Evolutionary conservation across 1,140 invertebrate genomes (phyloP), one percentile per base, ranked within the genome.

Genomic region (Nephotettix cincticeps): DNA sequence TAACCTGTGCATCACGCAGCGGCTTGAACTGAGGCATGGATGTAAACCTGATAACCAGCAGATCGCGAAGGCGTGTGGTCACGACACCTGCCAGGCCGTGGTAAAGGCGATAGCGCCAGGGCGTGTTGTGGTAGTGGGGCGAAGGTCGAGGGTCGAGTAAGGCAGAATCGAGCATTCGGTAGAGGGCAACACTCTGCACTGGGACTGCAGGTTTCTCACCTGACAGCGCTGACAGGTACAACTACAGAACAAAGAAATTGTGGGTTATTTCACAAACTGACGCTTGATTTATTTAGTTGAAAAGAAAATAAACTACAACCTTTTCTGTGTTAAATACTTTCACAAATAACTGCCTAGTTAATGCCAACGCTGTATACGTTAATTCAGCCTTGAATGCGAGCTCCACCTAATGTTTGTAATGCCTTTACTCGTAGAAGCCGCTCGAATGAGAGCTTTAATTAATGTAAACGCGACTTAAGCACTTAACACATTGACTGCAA

Each of bases 111-210:
- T 83, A 85, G 64, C 82, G 76, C 73, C 78, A 80, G 0, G 82
- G 80, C 74, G 86, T 83, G 73, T 83, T 82, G 79, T 83, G 85
- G 73, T 89, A 89, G n/a, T 82, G 19, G 0, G 80, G 23, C 19
- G 78, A 75, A 0, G 88, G 88, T 11, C 80, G 72, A 1, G 78
- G 71, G 63, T 83, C 81, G 6, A 86, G 78, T 11, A 90, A 71
- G 6, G 87, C 84, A 28, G 80, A 76, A 23, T 84, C 80, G 70
- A 89, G 87, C n/a, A 78, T 78, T 1, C 78, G 45, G 71, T 87
- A 84, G 40, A 89, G 74, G 1, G 68, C 43, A 0, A 75, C 40
- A 76, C 88, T 82, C 3, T 81, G 74, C 13, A 89, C 72, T 63
- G 79, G 77, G 58, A 80, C 76, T 0, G 80, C 66, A 13, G 74